Evolutionary conservation across 2,797 vertebrate genomes (phyloP).

Genomic region (Typhlichthys subterraneus): DNA sequence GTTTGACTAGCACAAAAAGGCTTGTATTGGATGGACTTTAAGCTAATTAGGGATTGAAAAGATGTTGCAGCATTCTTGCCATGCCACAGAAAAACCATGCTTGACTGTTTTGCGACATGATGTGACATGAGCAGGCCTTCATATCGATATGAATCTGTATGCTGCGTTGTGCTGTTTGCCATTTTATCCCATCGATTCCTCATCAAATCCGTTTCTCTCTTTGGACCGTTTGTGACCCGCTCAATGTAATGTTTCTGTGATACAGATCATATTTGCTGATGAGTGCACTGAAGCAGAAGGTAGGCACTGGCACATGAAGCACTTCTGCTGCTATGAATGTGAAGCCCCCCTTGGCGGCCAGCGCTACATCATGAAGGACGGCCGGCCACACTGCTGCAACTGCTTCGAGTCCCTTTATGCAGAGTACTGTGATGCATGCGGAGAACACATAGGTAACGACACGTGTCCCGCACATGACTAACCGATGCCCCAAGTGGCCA

Average conservation of each 20-base stretch:
- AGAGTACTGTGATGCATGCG: constrained; percentile 95
- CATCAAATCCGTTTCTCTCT: neutral
- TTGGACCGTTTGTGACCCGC: constrained; percentile 23
- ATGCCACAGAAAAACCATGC: constrained; percentile 33
- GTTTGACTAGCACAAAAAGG: constrained; percentile 18
- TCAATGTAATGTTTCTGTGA: constrained; percentile 33
- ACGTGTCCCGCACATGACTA: neutral
- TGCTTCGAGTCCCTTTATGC: constrained; percentile 97
- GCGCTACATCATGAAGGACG: constrained; percentile 99
- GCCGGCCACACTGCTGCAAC: constrained; percentile 95
- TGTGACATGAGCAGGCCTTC: constrained; percentile 15
- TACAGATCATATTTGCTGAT: constrained; percentile 96
- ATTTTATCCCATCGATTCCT: constrained; percentile 4
- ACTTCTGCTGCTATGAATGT: constrained; percentile 98
- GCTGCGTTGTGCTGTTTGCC: no score
- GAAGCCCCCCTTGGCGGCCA: constrained; percentile 93
- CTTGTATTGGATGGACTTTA: constrained; percentile 43
- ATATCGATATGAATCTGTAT: constrained; percentile 2
- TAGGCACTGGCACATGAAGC: constrained; percentile 97
- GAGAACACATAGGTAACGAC: constrained; percentile 94
- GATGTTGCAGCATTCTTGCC: constrained; percentile 38
- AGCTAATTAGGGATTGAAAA: constrained; percentile 43
- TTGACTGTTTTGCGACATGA: constrained; percentile 36
- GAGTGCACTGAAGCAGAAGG: constrained; percentile 98
- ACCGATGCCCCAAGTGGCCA: constrained; percentile 6